These are phyloP conservation scores for Aphis craccivora DNA, from an alignment of 1,140 invertebrate genomes.

Conservation along the genomic window DNA sequence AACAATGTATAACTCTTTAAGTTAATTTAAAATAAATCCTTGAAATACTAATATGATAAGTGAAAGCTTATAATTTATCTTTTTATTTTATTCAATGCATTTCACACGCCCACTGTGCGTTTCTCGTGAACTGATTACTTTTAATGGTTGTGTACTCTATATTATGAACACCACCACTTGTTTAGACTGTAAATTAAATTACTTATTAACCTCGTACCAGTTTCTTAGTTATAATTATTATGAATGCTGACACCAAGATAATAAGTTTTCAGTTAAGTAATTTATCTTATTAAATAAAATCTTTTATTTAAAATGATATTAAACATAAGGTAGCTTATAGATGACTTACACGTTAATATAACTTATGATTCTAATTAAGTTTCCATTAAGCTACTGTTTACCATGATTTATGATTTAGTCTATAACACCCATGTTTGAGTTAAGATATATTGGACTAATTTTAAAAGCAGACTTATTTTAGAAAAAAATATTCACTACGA, in stretches of 20 bases:
- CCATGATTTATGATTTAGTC: neutral
- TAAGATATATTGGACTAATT: too few species aligned
- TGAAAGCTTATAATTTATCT: slow-evolving; percentile 35
- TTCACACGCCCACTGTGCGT: slow-evolving; percentile 34
- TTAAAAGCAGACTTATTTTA: too few species aligned
- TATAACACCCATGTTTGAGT: neutral
- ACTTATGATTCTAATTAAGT: neutral
- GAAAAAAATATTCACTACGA: too few species aligned
- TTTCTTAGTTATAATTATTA: slow-evolving; percentile 35
- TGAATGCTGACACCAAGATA: slow-evolving; percentile 1
- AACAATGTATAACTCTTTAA: neutral
- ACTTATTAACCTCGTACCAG: slow-evolving; percentile 35
- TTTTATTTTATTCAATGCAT: slow-evolving; percentile 26
- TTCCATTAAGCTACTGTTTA: neutral
- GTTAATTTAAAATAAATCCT: slow-evolving; percentile 29
- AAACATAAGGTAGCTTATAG: neutral
- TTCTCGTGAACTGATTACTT: slow-evolving; percentile 23
- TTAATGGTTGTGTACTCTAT: slow-evolving; percentile 16
- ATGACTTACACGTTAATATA: neutral
- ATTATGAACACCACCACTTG: neutral
- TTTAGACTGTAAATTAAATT: neutral
- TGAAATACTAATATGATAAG: slow-evolving; percentile 33
- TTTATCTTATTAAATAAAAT: neutral
- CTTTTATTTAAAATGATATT: neutral
- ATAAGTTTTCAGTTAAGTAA: slow-evolving; percentile 9